phyloP scores from a whole-genome alignment of 2,888 invertebrate genomes.

The Andrena trimmerana region DNA sequence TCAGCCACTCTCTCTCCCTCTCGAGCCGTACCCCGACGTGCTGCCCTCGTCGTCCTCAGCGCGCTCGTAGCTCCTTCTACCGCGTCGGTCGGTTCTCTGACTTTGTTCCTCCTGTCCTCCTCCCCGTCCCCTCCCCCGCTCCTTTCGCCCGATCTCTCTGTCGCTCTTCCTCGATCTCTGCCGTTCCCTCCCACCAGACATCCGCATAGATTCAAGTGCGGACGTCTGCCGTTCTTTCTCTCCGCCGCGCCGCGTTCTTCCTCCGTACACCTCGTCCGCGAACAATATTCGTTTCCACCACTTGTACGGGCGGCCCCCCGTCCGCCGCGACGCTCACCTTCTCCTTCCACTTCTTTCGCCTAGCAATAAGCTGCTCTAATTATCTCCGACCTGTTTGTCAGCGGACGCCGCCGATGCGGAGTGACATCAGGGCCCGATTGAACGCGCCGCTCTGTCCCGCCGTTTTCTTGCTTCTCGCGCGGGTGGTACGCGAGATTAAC shows the following conservation, averaged over 20 bases:
- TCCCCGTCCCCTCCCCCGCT: conserved; percentile 23
- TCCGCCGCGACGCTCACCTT: conserved; percentile 45
- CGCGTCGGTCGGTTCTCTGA: conserved; percentile 27
- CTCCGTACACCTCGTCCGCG: conserved; percentile 64
- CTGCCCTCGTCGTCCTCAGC: conserved; percentile 48
- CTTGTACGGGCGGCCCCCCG: conserved; percentile 53
- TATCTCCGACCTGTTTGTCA: conserved; percentile 67
- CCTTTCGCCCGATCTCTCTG: conserved; percentile 6
- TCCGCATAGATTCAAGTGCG: conserved; percentile 73
- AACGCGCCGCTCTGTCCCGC: conserved; percentile 38
- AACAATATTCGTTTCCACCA: conserved; percentile 70
- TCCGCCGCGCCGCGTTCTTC: conserved; percentile 60
- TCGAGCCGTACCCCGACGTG: conserved; percentile 17
- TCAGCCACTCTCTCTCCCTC: conserved; percentile 63
- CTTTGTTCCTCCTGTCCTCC: conserved; percentile 31
- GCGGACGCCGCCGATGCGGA: conserved; percentile 52
- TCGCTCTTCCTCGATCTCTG: conserved; percentile 20
- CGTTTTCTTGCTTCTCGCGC: neutral
- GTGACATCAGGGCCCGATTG: conserved; percentile 56
- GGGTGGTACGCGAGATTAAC: neutral
- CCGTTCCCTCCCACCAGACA: conserved; percentile 57
- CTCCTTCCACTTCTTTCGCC: conserved; percentile 53
- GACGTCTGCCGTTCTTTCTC: conserved; percentile 69
- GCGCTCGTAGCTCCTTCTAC: conserved; percentile 46
- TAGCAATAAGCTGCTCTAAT: conserved; percentile 67